phyloP scores from a whole-genome alignment of 2,888 invertebrate genomes.

The Asteroscopus sphinx region DNA sequence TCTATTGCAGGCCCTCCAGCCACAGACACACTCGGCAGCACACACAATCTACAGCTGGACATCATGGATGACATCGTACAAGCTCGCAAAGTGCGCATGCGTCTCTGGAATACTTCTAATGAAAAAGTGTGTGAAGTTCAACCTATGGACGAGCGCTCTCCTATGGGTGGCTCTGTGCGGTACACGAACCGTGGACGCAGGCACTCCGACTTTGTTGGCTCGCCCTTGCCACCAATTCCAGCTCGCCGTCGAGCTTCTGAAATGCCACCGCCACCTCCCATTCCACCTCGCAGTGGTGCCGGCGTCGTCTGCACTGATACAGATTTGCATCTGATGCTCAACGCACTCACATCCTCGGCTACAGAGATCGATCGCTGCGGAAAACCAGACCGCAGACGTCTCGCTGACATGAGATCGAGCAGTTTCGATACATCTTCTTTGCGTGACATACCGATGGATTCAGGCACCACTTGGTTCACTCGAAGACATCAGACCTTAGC shows the following conservation, averaged over 20 bases:
- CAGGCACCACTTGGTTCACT: slow-evolving; percentile 93
- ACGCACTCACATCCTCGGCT: slow-evolving; percentile 94
- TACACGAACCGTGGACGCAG: slow-evolving; percentile 91
- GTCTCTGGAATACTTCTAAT: slow-evolving; percentile 95
- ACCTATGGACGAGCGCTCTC: slow-evolving; percentile 92
- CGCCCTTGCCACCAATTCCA: slow-evolving; percentile 91
- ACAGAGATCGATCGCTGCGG: slow-evolving; percentile 94
- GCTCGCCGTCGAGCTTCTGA: slow-evolving; percentile 93
- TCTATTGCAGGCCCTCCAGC: slow-evolving; percentile 91
- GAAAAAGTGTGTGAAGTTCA: slow-evolving; percentile 95
- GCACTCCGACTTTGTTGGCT: slow-evolving; percentile 93
- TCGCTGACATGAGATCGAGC: slow-evolving; percentile 94
- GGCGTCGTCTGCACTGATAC: slow-evolving; percentile 95
- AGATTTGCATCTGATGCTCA: slow-evolving; percentile 94
- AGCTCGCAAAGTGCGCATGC: slow-evolving; percentile 95
- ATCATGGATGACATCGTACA: slow-evolving; percentile 97
- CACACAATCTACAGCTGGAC: slow-evolving; percentile 95
- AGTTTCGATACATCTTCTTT: slow-evolving; percentile 95
- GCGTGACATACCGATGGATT: slow-evolving; percentile 81
- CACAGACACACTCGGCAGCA: slow-evolving; percentile 93
- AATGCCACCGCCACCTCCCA: slow-evolving; percentile 90
- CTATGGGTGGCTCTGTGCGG: slow-evolving; percentile 86
- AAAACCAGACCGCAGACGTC: slow-evolving; percentile 89
- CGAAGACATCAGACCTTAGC: slow-evolving; percentile 94
- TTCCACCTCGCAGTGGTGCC: slow-evolving; percentile 78